Evolutionary conservation across 1,140 invertebrate genomes (phyloP), one percentile per base, ranked within the genome.

Genomic region (Drosophila littoralis): DNA sequence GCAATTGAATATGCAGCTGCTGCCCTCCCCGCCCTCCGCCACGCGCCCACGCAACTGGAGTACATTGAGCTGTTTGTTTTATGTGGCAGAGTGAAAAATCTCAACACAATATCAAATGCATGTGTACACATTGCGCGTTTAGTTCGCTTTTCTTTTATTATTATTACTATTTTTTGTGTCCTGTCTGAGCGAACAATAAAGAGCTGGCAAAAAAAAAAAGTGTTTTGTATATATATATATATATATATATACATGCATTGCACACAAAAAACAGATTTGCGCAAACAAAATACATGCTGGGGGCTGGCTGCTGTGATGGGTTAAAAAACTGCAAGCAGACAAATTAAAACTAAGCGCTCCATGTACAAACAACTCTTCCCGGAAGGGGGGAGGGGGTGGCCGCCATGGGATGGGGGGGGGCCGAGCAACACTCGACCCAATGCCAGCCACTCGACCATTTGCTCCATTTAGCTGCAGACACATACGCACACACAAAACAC

Each of bases 281-380:
- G 55, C 52, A 88, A 88, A 79, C 81, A 77, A 70, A 70, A 74
- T 70, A 64, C 57, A 77, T 58, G 75, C 50, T 59, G 36, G 35
- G 32, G 42, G 28, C 12, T 43, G 22, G 8, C 43, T 57, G 17
- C 13, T 22, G 60, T 52, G 12, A 17, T 33, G 59, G 46, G 43
- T 51, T 45, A 74, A 63, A 75, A 48, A 70, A 82, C 66, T 76
- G 81, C 76, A 74, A 73, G 76, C 79, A 86, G 83, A 88, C 83
- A 86, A 86, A 86, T 86, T 86, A 86, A 86, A 86, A 86, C 83
- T 86, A 86, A 86, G 83, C 83, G 83, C 76, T 86, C 59, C 76
- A 82, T 82, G 76, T 73, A 81, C 83, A 86, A 88, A 88, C 83
- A 86, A 77, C 48, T 64, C n/a, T 33, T 69, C 75, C 54, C 45